A percentile compares a stretch with the other conserved stretches of the same genome.
Conservation (phyloP, 1,140 invertebrate genomes). For the Drosophila tropicalis region DNA sequence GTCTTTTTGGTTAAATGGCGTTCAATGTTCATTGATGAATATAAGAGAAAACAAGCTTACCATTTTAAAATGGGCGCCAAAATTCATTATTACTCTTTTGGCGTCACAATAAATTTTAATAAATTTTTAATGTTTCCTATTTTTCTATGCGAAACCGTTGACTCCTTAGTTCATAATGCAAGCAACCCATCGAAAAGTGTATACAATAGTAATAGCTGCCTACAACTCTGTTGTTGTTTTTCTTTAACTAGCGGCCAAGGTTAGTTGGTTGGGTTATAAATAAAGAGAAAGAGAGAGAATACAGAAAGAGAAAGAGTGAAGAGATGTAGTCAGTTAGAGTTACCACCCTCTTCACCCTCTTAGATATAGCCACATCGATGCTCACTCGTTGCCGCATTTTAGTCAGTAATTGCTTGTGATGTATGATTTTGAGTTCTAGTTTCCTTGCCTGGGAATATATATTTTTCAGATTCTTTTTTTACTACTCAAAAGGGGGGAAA, state of each 20-base stretch:
- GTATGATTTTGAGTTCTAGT: conserved; percentile 82
- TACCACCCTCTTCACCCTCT: conserved; percentile 35
- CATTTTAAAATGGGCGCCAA: no score
- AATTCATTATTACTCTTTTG: no score
- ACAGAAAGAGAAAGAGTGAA: background rate
- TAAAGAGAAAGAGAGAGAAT: background rate
- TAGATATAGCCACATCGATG: conserved; percentile 35
- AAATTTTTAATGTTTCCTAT: no score
- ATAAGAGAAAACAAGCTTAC: no score
- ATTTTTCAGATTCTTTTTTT: conserved; percentile 26
- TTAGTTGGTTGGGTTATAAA: conserved; percentile 48
- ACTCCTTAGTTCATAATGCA: background rate
- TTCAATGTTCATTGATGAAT: no score
- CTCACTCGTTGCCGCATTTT: conserved; percentile 73
- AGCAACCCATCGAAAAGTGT: conserved; percentile 25
- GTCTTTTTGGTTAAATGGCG: no score
- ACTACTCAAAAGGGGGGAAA: background rate
- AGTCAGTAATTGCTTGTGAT: conserved; percentile 81
- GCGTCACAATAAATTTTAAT: no score
- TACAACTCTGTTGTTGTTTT: conserved; percentile 35
- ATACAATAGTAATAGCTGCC: conserved; percentile 73
- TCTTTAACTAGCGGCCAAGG: conserved; percentile 68
- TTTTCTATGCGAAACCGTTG: no score
- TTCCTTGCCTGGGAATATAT: conserved; percentile 77
- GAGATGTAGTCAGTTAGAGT: conserved; percentile 25